A percentile compares a stretch with the other conserved stretches of the same genome.
phyloP scores from a whole-genome alignment of 2,888 invertebrate genomes.

The Apoda limacodes region DNA sequence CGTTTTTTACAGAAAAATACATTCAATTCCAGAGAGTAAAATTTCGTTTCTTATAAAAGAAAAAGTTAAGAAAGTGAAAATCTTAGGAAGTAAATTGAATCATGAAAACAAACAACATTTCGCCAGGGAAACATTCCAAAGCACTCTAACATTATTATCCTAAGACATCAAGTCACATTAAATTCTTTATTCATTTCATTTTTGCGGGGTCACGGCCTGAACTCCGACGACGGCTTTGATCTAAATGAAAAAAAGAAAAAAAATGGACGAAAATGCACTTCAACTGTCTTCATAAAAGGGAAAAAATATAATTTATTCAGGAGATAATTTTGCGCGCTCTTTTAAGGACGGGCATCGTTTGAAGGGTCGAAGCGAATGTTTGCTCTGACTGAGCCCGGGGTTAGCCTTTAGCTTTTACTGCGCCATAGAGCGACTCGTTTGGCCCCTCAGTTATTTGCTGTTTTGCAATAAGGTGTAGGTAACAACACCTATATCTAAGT shows the following conservation, averaged over 20 bases:
- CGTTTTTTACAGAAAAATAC: no score
- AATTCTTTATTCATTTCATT: slow-evolving; percentile 62
- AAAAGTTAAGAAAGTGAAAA: no score
- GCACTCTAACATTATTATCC: slow-evolving; percentile 58
- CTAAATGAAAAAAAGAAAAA: slow-evolving; percentile 54
- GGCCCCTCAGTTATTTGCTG: no score
- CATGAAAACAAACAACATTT: slow-evolving; percentile 53
- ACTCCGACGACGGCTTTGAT: slow-evolving; percentile 62
- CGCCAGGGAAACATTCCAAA: slow-evolving; percentile 44
- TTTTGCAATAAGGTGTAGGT: no score
- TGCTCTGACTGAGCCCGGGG: slow-evolving; percentile 55
- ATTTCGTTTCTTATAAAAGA: no score
- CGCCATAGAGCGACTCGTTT: no score
- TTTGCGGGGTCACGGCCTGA: slow-evolving; percentile 57
- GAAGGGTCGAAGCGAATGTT: slow-evolving; percentile 51
- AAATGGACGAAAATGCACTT: slow-evolving; percentile 64
- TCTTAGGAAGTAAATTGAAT: no score
- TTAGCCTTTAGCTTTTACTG: no score
- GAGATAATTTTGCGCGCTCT: slow-evolving; percentile 68
- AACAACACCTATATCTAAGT: no score
- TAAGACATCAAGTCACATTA: slow-evolving; percentile 62
- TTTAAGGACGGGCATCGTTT: slow-evolving; percentile 50
- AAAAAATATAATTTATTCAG: slow-evolving; percentile 69
- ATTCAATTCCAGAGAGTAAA: no score
- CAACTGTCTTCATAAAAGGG: slow-evolving; percentile 65